A percentile compares a stretch with the other conserved stretches of the same genome.
These are phyloP conservation scores for Prunella fulvescens DNA, from an alignment of 2,113 vertebrate genomes.

Conservation along the genomic window DNA sequence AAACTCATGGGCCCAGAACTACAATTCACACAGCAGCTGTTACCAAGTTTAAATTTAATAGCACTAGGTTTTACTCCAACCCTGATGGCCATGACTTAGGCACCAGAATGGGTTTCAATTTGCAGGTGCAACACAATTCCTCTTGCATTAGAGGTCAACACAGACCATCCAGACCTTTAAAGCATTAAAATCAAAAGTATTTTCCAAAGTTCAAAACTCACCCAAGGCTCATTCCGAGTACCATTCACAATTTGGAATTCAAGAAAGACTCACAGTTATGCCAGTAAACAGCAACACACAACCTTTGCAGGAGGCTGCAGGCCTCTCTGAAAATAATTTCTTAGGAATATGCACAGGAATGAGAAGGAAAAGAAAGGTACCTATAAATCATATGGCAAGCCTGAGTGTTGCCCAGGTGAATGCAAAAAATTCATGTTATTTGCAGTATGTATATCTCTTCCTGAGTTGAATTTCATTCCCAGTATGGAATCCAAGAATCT, in stretches of 20 bases:
- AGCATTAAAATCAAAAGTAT: neutral
- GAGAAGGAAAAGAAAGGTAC: slow-evolving; percentile 58
- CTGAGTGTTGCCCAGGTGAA: slow-evolving; percentile 61
- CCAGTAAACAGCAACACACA: neutral
- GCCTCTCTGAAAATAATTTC: slow-evolving; percentile 46
- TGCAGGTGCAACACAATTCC: neutral
- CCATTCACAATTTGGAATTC: slow-evolving; percentile 5
- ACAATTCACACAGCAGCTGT: neutral
- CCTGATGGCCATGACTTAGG: neutral
- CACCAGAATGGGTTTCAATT: neutral
- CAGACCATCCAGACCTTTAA: neutral
- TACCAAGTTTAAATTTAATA: neutral
- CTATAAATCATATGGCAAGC: slow-evolving; percentile 64
- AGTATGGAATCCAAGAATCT: slow-evolving; percentile 58
- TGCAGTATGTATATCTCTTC: slow-evolving; percentile 70
- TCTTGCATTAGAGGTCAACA: neutral
- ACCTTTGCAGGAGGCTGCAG: slow-evolving; percentile 5
- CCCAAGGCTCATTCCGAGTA: neutral
- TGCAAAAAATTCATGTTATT: slow-evolving; percentile 53
- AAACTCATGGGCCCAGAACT: neutral
- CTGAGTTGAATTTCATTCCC: slow-evolving; percentile 78
- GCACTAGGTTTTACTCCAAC: neutral
- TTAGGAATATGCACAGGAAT: neutral
- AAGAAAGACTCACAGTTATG: neutral
- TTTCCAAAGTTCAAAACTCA: slow-evolving; percentile 8